These are phyloP conservation scores for Bufo gargarizans DNA, from an alignment of 2,113 vertebrate genomes.

Conservation along the genomic window DNA sequence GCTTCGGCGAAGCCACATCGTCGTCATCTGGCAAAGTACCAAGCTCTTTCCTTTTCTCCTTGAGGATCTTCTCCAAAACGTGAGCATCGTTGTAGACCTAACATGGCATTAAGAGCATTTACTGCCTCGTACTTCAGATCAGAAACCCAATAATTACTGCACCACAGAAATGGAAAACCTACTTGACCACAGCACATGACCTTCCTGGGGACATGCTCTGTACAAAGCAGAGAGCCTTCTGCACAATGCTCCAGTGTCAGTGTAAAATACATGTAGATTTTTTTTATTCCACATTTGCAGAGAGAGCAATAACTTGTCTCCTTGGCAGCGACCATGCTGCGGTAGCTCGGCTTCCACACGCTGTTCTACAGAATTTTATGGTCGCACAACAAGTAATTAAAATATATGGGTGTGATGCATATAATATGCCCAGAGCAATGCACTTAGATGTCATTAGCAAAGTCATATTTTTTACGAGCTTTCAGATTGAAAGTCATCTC, in stretches of 20 bases:
- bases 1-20: constrained; percentile 91
- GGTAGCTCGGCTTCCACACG: neutral
- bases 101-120: neutral
- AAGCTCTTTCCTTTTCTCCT: constrained; percentile 91
- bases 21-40: constrained; percentile 92
- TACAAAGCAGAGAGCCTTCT: neutral
- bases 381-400: neutral
- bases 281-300: neutral
- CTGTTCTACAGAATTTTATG: neutral
- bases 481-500: neutral
- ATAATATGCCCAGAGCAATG: neutral
- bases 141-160: neutral
- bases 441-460: neutral
- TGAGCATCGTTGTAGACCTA: constrained; percentile 98
- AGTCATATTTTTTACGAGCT: neutral
- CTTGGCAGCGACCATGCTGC: neutral
- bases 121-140: neutral
- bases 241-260: no score
- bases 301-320: neutral
- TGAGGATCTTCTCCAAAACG: constrained; percentile 92
- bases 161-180: neutral
- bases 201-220: neutral
- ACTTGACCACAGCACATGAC: neutral
- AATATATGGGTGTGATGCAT: neutral
- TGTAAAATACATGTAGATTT: no score